Conservation (phyloP, 2,888 invertebrate species). For the Leptinotarsa juncta region DNA sequence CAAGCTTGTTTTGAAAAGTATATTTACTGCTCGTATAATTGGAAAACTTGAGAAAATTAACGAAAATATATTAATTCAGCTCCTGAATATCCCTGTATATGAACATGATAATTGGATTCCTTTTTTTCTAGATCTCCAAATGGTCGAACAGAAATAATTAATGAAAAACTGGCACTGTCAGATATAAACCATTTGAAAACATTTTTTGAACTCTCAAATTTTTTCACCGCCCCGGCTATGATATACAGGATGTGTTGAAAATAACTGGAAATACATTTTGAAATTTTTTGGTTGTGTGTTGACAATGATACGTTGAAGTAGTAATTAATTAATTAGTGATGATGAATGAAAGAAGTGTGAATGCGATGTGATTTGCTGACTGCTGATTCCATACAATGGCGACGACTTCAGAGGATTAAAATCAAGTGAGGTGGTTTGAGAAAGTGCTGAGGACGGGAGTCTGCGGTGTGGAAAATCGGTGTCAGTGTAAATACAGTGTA, state of each 20-base stretch:
- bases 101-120: no score
- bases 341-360: slow-evolving; percentile 30
- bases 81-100: no score
- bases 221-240: slow-evolving; percentile 22
- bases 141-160: no score
- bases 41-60: no score
- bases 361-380: slow-evolving; percentile 44
- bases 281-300: neutral
- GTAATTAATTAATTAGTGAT: neutral
- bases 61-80: no score
- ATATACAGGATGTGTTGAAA: slow-evolving; percentile 18
- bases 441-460: slow-evolving; percentile 66
- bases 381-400: slow-evolving; percentile 46
- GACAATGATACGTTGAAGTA: neutral
- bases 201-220: slow-evolving; percentile 1
- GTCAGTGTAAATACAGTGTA: slow-evolving; percentile 64
- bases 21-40: no score
- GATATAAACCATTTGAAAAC: neutral
- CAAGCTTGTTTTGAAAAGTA: no score
- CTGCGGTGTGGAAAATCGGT: slow-evolving; percentile 65
- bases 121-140: no score
- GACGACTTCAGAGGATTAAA: slow-evolving; percentile 60
- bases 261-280: slow-evolving; percentile 18
- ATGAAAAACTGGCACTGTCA: no score
- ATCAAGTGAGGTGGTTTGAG: slow-evolving; percentile 67